Evolutionary conservation across 92 coral and sea anemone genomes (phyloP).

Genomic region (Scolanthus callimorphus): DNA sequence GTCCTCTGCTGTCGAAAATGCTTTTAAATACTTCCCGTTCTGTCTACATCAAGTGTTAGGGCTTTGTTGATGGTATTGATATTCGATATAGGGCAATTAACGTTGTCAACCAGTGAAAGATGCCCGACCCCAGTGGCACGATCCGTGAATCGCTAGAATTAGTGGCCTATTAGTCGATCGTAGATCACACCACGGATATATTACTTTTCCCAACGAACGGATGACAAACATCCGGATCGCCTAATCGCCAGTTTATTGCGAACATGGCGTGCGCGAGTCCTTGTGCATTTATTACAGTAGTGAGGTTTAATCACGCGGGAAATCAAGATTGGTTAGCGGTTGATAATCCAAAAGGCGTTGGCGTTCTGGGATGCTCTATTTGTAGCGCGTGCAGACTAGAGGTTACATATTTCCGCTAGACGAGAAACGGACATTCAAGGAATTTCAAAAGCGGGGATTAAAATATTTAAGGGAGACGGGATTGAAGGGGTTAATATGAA

Average conservation of each 20-base stretch:
- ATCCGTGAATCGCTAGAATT: conserved; percentile 37
- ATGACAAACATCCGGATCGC: background rate
- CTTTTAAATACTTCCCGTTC: conserved; percentile 29
- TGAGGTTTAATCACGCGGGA: no score
- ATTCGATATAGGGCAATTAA: conserved; percentile 48
- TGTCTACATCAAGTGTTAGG: conserved; percentile 30
- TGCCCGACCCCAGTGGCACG: conserved; percentile 46
- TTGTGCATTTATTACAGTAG: no score
- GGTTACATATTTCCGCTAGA: no score
- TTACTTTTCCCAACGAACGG: background rate
- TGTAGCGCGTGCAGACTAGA: no score
- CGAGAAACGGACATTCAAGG: no score
- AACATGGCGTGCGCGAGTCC: no score
- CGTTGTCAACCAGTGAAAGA: conserved; percentile 46
- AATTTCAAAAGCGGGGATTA: no score
- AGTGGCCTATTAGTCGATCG: conserved; percentile 33
- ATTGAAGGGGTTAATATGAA: no score
- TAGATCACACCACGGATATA: conserved; percentile 19
- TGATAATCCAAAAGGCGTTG: no score
- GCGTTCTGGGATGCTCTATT: no score
- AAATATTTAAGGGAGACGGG: no score
- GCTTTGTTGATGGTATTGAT: conserved; percentile 26
- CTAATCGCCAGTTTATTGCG: background rate
- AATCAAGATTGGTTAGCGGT: no score
- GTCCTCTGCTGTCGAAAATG: conserved; percentile 18